Evolutionary conservation across 2,113 vertebrate species (phyloP).

Genomic region (Nibea coibor): DNA sequence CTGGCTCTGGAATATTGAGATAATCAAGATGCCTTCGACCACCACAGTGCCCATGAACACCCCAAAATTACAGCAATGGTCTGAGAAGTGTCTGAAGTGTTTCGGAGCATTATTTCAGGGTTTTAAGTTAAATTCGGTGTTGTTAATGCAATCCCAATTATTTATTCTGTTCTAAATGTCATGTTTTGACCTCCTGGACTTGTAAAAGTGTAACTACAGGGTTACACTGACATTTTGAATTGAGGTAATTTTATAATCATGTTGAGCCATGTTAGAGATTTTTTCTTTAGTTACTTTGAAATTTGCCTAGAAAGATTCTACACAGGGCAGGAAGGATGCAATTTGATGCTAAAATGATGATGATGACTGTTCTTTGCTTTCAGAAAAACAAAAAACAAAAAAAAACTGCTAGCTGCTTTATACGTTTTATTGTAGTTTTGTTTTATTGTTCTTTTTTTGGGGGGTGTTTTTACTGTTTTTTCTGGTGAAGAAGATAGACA

Average conservation of each 20-base stretch:
- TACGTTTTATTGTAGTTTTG: background rate
- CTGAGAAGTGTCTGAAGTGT: background rate
- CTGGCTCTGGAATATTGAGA: slow-evolving; percentile 20
- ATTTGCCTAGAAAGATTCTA: too few species aligned
- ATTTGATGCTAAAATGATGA: too few species aligned
- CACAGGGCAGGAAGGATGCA: too few species aligned
- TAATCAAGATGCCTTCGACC: slow-evolving; percentile 22
- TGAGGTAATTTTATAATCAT: slow-evolving; percentile 8
- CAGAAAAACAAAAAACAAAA: background rate
- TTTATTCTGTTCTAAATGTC: slow-evolving; percentile 41
- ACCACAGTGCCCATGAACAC: slow-evolving; percentile 12
- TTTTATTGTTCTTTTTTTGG: background rate
- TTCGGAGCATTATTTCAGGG: background rate
- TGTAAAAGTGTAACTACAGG: slow-evolving; percentile 9
- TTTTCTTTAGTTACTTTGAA: background rate
- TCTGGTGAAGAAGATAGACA: background rate
- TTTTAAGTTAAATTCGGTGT: background rate
- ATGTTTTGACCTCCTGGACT: slow-evolving; percentile 10
- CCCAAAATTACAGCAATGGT: background rate
- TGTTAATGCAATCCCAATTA: slow-evolving; percentile 13
- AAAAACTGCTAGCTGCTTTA: background rate
- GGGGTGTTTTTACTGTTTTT: background rate
- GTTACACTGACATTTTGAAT: slow-evolving; percentile 11
- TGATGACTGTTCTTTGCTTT: background rate
- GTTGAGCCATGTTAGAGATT: background rate